Conservation (phyloP, 1,140 invertebrate species). For the Lordiphosa clarofinis region DNA sequence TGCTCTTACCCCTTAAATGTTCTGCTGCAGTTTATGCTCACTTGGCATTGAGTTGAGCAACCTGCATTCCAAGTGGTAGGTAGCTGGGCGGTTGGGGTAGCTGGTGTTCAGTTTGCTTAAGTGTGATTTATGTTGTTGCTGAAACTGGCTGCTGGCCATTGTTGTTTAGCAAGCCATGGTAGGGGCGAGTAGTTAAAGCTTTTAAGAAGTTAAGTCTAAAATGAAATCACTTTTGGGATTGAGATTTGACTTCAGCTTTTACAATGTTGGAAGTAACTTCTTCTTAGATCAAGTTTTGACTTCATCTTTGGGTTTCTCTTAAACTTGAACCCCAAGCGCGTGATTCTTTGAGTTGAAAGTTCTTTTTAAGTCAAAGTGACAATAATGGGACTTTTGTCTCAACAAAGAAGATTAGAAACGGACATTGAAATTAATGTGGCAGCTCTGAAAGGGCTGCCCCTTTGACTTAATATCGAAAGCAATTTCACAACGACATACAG, state of each 20-base stretch:
- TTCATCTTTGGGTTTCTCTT: too few relatives aligned
- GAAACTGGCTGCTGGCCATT: conserved; percentile 26
- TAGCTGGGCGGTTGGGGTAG: conserved; percentile 13
- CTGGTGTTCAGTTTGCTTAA: conserved; percentile 28
- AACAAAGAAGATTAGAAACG: too few relatives aligned
- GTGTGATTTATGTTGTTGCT: conserved; percentile 62
- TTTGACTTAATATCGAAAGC: too few relatives aligned
- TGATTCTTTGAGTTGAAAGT: too few relatives aligned
- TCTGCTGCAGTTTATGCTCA: conserved; percentile 26
- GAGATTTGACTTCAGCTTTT: not conserved
- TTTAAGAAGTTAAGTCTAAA: conserved; percentile 3
- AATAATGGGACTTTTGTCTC: too few relatives aligned
- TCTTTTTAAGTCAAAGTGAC: too few relatives aligned
- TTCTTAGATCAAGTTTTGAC: not conserved
- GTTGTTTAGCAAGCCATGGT: conserved; percentile 16
- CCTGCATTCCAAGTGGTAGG: conserved; percentile 24
- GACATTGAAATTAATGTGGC: too few relatives aligned
- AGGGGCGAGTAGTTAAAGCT: not conserved
- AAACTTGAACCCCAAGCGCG: too few relatives aligned
- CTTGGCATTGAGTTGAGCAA: conserved; percentile 39
- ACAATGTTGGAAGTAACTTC: not conserved
- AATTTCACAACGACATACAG: too few relatives aligned
- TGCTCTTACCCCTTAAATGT: conserved; percentile 6
- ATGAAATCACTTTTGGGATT: not conserved
- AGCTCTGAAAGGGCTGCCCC: too few relatives aligned